phyloP scores from a whole-genome alignment of 1,140 invertebrate species.

The Ctenoplectra terminalis region DNA sequence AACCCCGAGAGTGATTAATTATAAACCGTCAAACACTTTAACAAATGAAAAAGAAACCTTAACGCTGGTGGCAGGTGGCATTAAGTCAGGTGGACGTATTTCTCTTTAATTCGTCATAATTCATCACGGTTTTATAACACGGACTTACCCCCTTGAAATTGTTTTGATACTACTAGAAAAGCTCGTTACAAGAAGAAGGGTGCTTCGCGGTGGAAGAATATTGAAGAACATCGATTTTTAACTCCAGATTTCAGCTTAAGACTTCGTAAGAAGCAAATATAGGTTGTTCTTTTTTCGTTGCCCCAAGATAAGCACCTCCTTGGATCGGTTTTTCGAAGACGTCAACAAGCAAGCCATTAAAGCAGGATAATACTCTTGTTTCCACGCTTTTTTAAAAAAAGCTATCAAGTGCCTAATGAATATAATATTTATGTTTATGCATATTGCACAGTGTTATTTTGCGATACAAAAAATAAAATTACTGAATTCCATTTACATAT shows the following conservation, averaged over 20 bases:
- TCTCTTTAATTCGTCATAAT: slow-evolving; percentile 16
- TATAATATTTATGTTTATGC: no score
- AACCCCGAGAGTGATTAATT: not conserved
- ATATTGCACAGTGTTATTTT: no score
- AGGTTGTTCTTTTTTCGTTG: not conserved
- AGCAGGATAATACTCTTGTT: not conserved
- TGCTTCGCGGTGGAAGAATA: not conserved
- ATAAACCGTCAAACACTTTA: not conserved
- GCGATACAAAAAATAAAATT: no score
- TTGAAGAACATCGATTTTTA: not conserved
- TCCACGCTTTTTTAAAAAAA: no score
- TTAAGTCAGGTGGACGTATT: not conserved
- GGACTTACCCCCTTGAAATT: not conserved
- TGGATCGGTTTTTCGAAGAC: not conserved
- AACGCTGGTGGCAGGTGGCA: not conserved
- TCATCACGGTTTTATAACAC: not conserved
- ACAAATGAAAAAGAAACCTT: not conserved
- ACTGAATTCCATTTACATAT: not conserved
- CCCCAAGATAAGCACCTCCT: not conserved
- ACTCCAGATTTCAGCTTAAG: not conserved
- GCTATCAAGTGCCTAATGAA: no score
- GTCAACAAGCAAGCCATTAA: not conserved
- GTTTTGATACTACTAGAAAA: not conserved
- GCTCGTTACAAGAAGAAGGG: not conserved
- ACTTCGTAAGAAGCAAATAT: not conserved